Conservation (phyloP, 1,140 invertebrate genomes). For the Rhizoglyphus robini region DNA sequence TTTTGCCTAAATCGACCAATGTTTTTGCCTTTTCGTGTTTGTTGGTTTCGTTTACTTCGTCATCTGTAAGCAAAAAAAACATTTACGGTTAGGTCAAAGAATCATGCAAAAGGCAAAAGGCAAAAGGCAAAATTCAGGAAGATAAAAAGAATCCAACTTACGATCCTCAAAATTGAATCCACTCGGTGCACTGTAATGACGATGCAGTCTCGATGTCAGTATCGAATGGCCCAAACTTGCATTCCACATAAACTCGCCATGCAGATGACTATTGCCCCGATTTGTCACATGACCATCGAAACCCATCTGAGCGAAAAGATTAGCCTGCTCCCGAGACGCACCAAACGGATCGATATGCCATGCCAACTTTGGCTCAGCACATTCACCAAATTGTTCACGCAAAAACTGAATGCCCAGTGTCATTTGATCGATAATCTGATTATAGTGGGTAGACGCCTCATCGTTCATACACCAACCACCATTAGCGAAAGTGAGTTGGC, state of each 20-base stretch:
- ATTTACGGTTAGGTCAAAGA: no score
- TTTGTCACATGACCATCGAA: slow-evolving; percentile 19
- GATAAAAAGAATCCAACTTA: neutral
- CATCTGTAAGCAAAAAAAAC: no score
- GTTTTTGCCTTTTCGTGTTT: neutral
- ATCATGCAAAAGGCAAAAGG: no score
- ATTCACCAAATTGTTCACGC: slow-evolving; percentile 44
- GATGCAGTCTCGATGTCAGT: slow-evolving; percentile 11
- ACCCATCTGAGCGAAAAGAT: slow-evolving; percentile 40
- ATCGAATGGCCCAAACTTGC: neutral
- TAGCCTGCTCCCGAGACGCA: slow-evolving; percentile 45
- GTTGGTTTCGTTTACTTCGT: slow-evolving; percentile 15
- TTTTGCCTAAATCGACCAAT: neutral
- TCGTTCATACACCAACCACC: slow-evolving; percentile 88
- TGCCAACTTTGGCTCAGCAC: slow-evolving; percentile 40
- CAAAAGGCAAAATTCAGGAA: no score
- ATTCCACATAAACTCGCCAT: slow-evolving; percentile 14
- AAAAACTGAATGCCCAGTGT: slow-evolving; percentile 43
- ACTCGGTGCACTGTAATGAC: slow-evolving; percentile 15
- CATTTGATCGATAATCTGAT: slow-evolving; percentile 84
- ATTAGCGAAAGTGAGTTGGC: slow-evolving; percentile 70
- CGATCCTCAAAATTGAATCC: slow-evolving; percentile 19
- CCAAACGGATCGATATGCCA: slow-evolving; percentile 56
- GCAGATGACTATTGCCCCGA: neutral
- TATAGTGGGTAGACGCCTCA: slow-evolving; percentile 79